Evolutionary conservation across 2,888 invertebrate genomes (phyloP).

Genomic region (Frankliniella fusca): DNA sequence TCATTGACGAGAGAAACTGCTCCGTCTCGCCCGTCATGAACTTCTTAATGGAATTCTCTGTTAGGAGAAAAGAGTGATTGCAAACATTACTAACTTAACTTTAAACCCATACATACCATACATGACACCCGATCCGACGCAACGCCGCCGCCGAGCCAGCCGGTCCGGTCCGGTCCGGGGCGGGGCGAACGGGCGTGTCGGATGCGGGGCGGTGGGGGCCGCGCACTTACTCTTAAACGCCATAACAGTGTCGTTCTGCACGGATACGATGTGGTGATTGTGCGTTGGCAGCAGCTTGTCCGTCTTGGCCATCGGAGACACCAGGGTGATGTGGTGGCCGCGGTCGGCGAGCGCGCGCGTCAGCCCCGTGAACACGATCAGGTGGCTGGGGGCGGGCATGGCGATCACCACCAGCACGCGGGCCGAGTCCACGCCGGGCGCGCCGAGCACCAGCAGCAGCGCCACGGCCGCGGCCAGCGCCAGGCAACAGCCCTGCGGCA

Average conservation of each 20-base stretch:
- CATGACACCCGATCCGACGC: too few species aligned
- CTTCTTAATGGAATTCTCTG: not conserved
- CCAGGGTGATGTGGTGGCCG: constrained; percentile 36
- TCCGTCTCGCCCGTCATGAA: not conserved
- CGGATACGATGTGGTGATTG: not conserved
- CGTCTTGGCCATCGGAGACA: not conserved
- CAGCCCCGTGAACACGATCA: constrained; percentile 36
- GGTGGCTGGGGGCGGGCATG: constrained; percentile 38
- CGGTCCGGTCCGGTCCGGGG: too few species aligned
- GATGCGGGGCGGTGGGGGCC: too few species aligned
- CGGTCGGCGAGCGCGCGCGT: constrained; percentile 35
- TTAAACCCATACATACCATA: not conserved
- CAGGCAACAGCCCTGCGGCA: not conserved
- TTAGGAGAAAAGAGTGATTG: too few species aligned
- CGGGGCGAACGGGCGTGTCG: too few species aligned
- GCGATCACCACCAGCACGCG: constrained; percentile 35
- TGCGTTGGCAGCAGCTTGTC: not conserved
- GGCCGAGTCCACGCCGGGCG: constrained; percentile 12
- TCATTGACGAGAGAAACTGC: not conserved
- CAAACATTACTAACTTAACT: not conserved
- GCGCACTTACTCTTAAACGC: not conserved
- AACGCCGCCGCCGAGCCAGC: too few species aligned
- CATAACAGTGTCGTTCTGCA: not conserved
- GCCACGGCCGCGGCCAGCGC: not conserved
- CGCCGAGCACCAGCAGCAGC: not conserved